These are phyloP conservation scores for Ursus arctos DNA, from an alignment of 2,113 vertebrate genomes.

Conservation along the genomic window DNA sequence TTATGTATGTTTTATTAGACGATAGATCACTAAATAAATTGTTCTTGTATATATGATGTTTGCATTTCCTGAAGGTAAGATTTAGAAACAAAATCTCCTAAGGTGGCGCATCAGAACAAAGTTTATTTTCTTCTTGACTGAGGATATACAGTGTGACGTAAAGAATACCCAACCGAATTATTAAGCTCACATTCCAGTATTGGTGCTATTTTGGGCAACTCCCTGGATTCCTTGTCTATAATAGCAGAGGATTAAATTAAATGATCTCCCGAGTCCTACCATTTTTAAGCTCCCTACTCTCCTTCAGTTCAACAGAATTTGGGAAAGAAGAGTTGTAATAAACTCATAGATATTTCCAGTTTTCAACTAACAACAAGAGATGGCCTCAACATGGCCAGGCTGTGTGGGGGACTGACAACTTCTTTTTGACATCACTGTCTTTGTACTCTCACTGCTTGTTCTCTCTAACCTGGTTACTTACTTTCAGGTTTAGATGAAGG, in stretches of 20 bases:
- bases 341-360: slow-evolving; percentile 5
- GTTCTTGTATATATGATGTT: neutral
- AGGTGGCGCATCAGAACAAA: neutral
- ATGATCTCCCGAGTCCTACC: neutral
- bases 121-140: neutral
- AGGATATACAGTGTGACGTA: neutral
- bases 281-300: slow-evolving; percentile 1
- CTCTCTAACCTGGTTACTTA: neutral
- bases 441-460: neutral
- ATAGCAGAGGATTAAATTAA: neutral
- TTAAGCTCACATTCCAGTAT: neutral
- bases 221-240: neutral
- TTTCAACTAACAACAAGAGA: slow-evolving; percentile 22
- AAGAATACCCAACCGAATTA: neutral
- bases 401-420: neutral
- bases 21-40: neutral
- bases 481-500: neutral
- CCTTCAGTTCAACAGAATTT: neutral
- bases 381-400: neutral
- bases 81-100: neutral
- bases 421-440: slow-evolving; percentile 7
- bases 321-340: neutral
- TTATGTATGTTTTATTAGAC: neutral
- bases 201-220: neutral
- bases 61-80: neutral